A percentile compares a stretch with the other conserved stretches of the same genome.
These are phyloP conservation scores for Hypsibius dujardini DNA, from an alignment of 1,140 invertebrate species.

Conservation along the genomic window DNA sequence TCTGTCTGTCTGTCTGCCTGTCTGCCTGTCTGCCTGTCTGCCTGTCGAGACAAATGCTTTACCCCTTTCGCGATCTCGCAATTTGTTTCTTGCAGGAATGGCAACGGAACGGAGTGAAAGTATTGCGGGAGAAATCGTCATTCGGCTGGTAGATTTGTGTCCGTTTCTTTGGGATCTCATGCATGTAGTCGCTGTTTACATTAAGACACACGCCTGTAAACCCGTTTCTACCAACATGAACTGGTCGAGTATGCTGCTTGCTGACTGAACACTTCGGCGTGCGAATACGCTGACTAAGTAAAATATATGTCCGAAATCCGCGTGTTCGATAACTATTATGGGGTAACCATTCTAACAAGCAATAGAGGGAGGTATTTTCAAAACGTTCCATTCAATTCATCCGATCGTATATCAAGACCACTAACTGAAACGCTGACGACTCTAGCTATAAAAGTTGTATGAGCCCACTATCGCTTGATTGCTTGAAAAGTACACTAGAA, in stretches of 20 bases:
- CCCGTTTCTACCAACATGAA: not conserved
- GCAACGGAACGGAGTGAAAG: constrained; percentile 60
- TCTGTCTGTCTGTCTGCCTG: too few species aligned
- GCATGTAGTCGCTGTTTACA: not conserved
- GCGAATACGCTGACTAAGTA: not conserved
- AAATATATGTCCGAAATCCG: not conserved
- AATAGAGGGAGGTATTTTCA: not conserved
- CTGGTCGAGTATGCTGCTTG: not conserved
- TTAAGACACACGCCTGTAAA: not conserved
- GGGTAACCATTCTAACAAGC: not conserved
- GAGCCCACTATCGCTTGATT: too few species aligned
- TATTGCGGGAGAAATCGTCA: constrained; percentile 56
- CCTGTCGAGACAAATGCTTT: not conserved
- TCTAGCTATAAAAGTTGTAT: too few species aligned
- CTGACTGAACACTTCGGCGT: not conserved
- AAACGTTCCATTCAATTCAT: too few species aligned
- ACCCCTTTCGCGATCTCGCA: not conserved
- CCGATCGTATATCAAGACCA: too few species aligned
- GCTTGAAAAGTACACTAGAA: too few species aligned
- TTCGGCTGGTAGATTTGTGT: constrained; percentile 35
- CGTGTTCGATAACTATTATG: not conserved
- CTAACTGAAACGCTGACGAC: too few species aligned
- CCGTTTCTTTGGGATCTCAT: not conserved
- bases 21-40: not conserved
- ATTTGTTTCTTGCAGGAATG: constrained; percentile 43